These are phyloP conservation scores for Stegodyphus mimosarum DNA, from an alignment of 1,140 invertebrate genomes.

Conservation along the genomic window DNA sequence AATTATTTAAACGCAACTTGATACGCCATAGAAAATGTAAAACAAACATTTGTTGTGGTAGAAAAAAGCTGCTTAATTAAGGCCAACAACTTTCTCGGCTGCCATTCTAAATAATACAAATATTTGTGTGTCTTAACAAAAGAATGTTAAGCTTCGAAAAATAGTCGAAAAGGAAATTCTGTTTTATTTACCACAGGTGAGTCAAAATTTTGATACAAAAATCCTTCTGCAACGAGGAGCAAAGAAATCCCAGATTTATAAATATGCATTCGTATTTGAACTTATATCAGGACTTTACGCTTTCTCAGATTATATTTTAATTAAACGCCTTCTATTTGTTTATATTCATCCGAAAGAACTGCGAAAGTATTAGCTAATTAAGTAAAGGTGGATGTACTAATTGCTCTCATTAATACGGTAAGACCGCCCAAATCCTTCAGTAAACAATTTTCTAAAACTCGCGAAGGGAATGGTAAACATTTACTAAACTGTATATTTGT, in stretches of 20 bases:
- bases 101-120: background rate
- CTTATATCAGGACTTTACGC: constrained; percentile 39
- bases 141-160: background rate
- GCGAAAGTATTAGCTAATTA: constrained; percentile 60
- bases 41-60: constrained; percentile 10
- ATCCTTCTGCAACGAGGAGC: constrained; percentile 12
- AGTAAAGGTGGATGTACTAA: constrained; percentile 57
- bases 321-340: constrained; percentile 57
- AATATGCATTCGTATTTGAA: constrained; percentile 53
- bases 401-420: constrained; percentile 59
- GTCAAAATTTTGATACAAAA: constrained; percentile 37
- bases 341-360: constrained; percentile 49
- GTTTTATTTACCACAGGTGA: constrained; percentile 42
- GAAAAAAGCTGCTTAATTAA: background rate
- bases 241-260: constrained; percentile 42
- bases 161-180: constrained; percentile 16
- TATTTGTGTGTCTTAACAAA: constrained; percentile 18
- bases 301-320: constrained; percentile 58
- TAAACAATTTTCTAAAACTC: constrained; percentile 57
- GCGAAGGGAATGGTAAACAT: constrained; percentile 41
- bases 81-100: background rate
- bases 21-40: background rate
- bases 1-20: too few species aligned
- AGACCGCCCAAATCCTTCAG: constrained; percentile 54
- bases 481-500: constrained; percentile 60